A percentile compares a stretch with the other conserved stretches of the same genome.
Evolutionary conservation across 1,140 invertebrate genomes (phyloP).

Genomic region (Caenorhabditis briggsae): DNA sequence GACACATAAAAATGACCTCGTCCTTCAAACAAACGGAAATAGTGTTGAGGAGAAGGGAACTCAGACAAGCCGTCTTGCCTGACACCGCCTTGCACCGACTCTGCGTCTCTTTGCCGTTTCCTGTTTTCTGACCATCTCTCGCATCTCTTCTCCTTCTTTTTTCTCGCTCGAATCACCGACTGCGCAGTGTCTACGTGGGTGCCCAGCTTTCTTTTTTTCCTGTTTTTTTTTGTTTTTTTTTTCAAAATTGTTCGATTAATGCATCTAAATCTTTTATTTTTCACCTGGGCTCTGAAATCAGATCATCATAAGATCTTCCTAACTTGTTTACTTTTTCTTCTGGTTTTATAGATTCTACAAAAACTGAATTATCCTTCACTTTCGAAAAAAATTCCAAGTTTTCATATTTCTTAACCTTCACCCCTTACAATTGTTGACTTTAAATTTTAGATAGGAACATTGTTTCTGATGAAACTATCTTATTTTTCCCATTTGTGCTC

Average conservation of each 20-base stretch:
- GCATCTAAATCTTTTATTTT: too few species aligned
- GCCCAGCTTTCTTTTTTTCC: neutral
- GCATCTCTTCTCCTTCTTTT: neutral
- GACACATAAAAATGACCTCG: constrained; percentile 42
- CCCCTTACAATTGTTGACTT: too few species aligned
- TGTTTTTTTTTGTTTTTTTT: neutral
- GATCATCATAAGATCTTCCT: too few species aligned
- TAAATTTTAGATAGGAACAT: too few species aligned
- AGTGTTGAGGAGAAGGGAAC: neutral
- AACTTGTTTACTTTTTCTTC: too few species aligned
- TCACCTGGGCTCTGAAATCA: too few species aligned
- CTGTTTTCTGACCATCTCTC: constrained; percentile 5
- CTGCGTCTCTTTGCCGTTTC: constrained; percentile 6
- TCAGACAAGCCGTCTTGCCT: neutral
- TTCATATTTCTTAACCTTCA: too few species aligned
- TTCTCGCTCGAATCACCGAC: constrained; percentile 50
- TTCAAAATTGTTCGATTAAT: neutral
- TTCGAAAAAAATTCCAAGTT: too few species aligned
- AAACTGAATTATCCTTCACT: too few species aligned
- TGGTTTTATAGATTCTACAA: too few species aligned
- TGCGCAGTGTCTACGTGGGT: constrained; percentile 24
- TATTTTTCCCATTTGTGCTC: neutral
- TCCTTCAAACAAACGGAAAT: constrained; percentile 13
- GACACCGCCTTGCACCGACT: constrained; percentile 38
- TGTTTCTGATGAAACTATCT: too few species aligned